These are phyloP conservation scores for Melieria picta DNA, from an alignment of 2,888 invertebrate genomes.

Conservation along the genomic window DNA sequence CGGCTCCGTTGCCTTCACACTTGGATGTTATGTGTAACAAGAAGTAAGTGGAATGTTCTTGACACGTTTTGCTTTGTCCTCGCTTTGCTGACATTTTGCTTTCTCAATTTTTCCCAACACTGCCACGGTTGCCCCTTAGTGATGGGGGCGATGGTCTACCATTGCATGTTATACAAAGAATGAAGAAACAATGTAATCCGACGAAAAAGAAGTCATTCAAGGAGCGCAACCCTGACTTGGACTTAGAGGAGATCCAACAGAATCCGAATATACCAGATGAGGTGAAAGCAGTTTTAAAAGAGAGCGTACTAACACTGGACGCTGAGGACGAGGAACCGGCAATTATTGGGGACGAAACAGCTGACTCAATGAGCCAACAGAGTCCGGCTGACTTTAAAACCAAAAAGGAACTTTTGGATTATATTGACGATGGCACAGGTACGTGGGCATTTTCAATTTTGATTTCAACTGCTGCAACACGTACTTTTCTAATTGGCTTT, in stretches of 20 bases:
- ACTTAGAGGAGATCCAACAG: constrained; percentile 65
- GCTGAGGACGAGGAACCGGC: constrained; percentile 59
- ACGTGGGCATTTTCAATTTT: constrained; percentile 38
- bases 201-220: constrained; percentile 65
- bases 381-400: constrained; percentile 61
- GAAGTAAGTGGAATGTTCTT: constrained; percentile 69
- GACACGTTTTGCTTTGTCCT: constrained; percentile 2
- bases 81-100: constrained; percentile 31
- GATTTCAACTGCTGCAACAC: background rate
- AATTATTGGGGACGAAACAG: constrained; percentile 40
- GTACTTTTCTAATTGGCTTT: too few species aligned
- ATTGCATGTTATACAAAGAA: constrained; percentile 54
- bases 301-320: constrained; percentile 62
- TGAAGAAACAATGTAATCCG: constrained; percentile 66
- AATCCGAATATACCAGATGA: constrained; percentile 66
- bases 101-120: constrained; percentile 31
- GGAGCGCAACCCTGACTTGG: constrained; percentile 66
- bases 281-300: constrained; percentile 65
- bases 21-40: constrained; percentile 83
- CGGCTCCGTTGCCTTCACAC: constrained; percentile 84
- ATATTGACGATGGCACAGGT: constrained; percentile 65
- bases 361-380: constrained; percentile 46
- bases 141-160: constrained; percentile 51
- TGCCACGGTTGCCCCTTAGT: constrained; percentile 62
- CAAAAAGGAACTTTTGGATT: constrained; percentile 63